phyloP scores from a whole-genome alignment of 2,797 vertebrate genomes.

The Brachymystax lenok region DNA sequence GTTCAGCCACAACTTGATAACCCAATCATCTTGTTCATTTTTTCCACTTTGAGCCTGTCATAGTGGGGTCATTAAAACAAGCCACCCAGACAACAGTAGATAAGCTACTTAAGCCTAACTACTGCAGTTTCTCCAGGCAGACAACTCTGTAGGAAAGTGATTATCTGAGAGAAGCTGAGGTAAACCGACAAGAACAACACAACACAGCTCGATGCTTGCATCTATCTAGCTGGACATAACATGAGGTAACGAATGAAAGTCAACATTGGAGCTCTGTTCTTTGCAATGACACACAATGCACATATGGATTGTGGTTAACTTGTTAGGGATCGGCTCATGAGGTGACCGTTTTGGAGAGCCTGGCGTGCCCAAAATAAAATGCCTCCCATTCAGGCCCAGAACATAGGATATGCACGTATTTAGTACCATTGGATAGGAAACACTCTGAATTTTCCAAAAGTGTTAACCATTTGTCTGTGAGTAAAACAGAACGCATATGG shows the following conservation, averaged over 20 bases:
- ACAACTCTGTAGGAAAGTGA: background rate
- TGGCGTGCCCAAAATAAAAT: no score
- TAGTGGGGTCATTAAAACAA: background rate
- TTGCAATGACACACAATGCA: background rate
- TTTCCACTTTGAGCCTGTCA: background rate
- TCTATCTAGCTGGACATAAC: background rate
- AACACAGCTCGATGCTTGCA: background rate
- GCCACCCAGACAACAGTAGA: background rate
- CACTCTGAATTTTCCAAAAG: no score
- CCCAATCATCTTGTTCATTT: background rate
- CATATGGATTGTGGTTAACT: conserved; percentile 11
- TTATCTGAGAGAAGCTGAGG: background rate
- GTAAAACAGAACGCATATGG: no score
- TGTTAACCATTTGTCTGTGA: no score
- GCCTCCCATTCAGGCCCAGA: no score
- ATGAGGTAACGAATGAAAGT: conserved; percentile 1
- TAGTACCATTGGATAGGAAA: no score
- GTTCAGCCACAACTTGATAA: background rate
- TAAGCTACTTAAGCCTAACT: background rate
- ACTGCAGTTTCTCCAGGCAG: background rate
- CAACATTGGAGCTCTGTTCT: background rate
- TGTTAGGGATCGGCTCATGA: no score
- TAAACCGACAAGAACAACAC: background rate
- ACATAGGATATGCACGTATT: no score
- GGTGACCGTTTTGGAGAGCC: no score